Percentiles rank a stretch among this genome's conserved stretches.
These are phyloP conservation scores for Stenchaetothrips biformis DNA, from an alignment of 2,888 invertebrate species.

Conservation along the genomic window DNA sequence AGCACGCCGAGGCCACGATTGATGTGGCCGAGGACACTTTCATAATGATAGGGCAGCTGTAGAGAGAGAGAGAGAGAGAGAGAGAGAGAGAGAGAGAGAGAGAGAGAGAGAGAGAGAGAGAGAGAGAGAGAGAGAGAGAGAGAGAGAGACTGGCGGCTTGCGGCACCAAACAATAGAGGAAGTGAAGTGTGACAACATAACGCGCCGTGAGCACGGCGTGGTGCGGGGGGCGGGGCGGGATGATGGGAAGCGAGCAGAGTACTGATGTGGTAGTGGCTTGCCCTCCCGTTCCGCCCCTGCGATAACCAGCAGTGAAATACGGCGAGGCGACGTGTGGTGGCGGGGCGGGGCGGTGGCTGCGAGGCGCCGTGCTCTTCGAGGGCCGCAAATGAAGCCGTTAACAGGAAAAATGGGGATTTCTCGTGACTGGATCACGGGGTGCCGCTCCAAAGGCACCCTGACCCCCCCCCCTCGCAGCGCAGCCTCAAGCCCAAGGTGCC, in stretches of 20 bases:
- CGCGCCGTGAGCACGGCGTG: background rate
- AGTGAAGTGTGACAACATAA: conserved; percentile 9
- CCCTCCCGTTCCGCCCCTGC: background rate
- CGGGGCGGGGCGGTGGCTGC: background rate
- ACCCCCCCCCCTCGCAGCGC: background rate
- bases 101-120: background rate
- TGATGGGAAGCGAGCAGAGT: background rate
- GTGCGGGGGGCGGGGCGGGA: background rate
- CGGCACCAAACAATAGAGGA: background rate
- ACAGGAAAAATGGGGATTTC: conserved; percentile 18
- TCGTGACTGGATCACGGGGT: conserved; percentile 17
- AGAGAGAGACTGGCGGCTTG: background rate
- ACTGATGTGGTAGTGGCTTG: background rate
- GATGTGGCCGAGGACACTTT: too few relatives aligned
- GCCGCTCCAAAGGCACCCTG: background rate
- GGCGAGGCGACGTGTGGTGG: conserved; percentile 19
- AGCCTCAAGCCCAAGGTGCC: background rate
- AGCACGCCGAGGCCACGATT: background rate
- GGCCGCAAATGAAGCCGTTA: conserved; percentile 24
- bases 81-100: background rate
- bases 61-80: background rate
- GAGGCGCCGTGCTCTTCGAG: background rate
- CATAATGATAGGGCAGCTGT: background rate
- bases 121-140: background rate
- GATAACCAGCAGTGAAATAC: conserved; percentile 12